phyloP scores from a whole-genome alignment of 2,888 invertebrate species.

The Acronicta aceris region DNA sequence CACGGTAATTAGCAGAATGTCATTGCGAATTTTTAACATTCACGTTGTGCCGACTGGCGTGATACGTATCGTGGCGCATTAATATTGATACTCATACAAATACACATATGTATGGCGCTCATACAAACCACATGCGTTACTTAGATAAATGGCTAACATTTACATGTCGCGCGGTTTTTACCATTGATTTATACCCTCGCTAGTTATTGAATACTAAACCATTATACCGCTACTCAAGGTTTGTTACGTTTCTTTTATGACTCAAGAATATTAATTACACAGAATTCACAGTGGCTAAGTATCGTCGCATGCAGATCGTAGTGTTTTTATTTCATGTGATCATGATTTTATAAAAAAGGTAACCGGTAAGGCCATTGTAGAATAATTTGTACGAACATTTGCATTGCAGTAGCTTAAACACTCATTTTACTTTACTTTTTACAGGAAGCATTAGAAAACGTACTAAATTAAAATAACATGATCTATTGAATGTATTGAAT shows the following conservation, averaged over 20 bases:
- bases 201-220: slow-evolving; percentile 39
- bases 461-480: slow-evolving; percentile 7
- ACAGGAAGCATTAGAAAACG: slow-evolving; percentile 16
- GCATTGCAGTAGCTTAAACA: too few species aligned
- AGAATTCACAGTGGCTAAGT: slow-evolving; percentile 28
- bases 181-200: slow-evolving; percentile 26
- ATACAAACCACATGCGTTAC: slow-evolving; percentile 42
- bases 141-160: slow-evolving; percentile 53
- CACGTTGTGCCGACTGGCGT: slow-evolving; percentile 59
- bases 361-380: slow-evolving; percentile 6
- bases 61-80: slow-evolving; percentile 70
- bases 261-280: slow-evolving; percentile 24
- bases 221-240: slow-evolving; percentile 27
- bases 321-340: slow-evolving; percentile 15
- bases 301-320: slow-evolving; percentile 26
- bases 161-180: slow-evolving; percentile 54
- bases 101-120: slow-evolving; percentile 29
- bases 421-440: too few species aligned
- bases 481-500: slow-evolving; percentile 32
- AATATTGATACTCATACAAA: slow-evolving; percentile 66
- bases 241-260: slow-evolving; percentile 14
- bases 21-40: slow-evolving; percentile 74
- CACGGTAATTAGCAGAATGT: slow-evolving; percentile 66
- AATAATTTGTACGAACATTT: not conserved
- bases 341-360: slow-evolving; percentile 2